Evolutionary conservation across 2,888 invertebrate genomes (phyloP).

Genomic region (Apamea monoglypha): DNA sequence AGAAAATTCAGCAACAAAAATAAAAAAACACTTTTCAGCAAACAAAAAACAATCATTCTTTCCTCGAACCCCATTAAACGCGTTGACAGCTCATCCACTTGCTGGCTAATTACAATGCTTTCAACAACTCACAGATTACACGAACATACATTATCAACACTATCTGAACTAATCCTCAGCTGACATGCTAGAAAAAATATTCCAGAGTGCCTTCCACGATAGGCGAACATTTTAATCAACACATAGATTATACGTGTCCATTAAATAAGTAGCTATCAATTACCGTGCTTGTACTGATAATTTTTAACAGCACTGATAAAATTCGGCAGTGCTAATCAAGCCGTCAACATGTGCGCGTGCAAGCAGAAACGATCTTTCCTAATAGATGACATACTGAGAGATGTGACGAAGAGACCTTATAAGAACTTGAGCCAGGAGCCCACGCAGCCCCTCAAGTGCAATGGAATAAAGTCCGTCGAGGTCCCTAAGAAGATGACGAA

Average conservation of each 20-base stretch:
- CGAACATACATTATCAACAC: constrained; percentile 61
- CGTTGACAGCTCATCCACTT: constrained; percentile 61
- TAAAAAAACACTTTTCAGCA: not conserved
- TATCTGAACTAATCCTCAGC: constrained; percentile 65
- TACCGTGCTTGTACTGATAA: constrained; percentile 81
- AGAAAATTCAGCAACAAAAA: not conserved
- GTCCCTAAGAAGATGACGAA: constrained; percentile 37
- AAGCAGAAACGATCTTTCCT: constrained; percentile 85
- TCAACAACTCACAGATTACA: constrained; percentile 70
- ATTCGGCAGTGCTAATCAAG: constrained; percentile 82
- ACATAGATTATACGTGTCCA: constrained; percentile 84
- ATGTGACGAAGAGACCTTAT: constrained; percentile 78
- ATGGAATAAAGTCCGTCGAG: constrained; percentile 46
- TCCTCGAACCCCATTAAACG: constrained; percentile 52
- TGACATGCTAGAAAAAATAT: constrained; percentile 68
- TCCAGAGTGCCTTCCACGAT: constrained; percentile 68
- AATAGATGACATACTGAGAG: constrained; percentile 85
- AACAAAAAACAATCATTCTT: constrained; percentile 47
- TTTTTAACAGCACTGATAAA: constrained; percentile 78
- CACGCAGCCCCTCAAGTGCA: constrained; percentile 75
- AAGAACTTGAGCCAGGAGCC: constrained; percentile 79
- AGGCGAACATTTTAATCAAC: constrained; percentile 70
- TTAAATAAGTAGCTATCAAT: constrained; percentile 89
- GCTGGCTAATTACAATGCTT: constrained; percentile 68
- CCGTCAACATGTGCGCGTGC: constrained; percentile 86